Evolutionary conservation across 2,797 vertebrate species (phyloP), one percentile per base, ranked within the genome.

Genomic region (Gobionotothen gibberifrons): DNA sequence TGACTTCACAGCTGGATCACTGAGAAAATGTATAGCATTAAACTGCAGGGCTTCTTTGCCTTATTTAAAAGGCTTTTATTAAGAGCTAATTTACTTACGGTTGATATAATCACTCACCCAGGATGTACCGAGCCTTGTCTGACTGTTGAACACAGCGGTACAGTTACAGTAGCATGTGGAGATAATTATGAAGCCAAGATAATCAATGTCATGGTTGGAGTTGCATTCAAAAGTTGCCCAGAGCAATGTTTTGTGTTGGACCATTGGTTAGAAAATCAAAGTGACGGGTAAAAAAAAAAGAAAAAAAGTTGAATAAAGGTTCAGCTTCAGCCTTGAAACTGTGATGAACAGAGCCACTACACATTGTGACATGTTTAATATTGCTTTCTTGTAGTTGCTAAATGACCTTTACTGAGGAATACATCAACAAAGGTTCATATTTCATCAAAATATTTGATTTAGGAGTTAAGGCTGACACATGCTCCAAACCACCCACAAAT

Each of bases 81-180:
- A 90, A 87, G 83, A 87, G 87, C 86, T 93, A 88, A 93, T 93
- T 92, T 88, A 92, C 85, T 93, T 92, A 91, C 79, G 87, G 87
- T 88, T 83, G 72, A 78, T 80, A 75, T 77, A 79, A 88, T 85
- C 79, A 63, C 74, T 89, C 82, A 80, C 78, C 69, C 74, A 82
- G 82, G 83, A 73, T 69, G 84, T 78, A 63, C 17, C 3, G 36
- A 57, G 72, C 59, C 79, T 77, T 15, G 32, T 61, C 68, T 87
- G 79, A 69, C 82, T 69, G 69, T 42, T 69, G 82, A 84, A 72
- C 78, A 74, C 83, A 72, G 77, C 66, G 80, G 74, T 88, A 89
- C 78, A 85, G 87, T 81, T 89, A 89, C 78, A 88, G 88, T 79
- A 81, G 80, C 90, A 93, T 90, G 90, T 90, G 93, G 93, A 92